These are phyloP conservation scores for Atherix ibis DNA, from an alignment of 2,888 invertebrate species.

Conservation along the genomic window DNA sequence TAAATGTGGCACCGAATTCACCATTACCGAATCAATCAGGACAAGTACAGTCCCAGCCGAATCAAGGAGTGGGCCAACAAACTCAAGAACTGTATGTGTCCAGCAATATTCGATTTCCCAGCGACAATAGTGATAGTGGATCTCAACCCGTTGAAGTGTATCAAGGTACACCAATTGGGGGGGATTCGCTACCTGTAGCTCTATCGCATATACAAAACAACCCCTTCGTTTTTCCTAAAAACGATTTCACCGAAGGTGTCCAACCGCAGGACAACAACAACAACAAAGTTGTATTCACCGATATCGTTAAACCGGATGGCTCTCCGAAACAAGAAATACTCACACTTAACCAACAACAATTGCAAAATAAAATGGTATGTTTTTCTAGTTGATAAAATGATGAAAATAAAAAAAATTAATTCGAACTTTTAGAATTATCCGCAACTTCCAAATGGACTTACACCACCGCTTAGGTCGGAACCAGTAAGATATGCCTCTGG, in stretches of 20 bases:
- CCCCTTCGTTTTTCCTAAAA: constrained; percentile 26
- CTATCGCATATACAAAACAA: constrained; percentile 13
- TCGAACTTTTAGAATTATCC: constrained; percentile 16
- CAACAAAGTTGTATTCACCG: constrained; percentile 7
- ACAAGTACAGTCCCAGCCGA: constrained; percentile 3
- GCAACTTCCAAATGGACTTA: constrained; percentile 32
- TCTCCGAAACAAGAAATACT: constrained; percentile 26
- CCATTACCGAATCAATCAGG: constrained; percentile 12
- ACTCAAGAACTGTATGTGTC: constrained; percentile 27
- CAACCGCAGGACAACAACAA: constrained; percentile 5
- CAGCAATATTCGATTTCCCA: constrained; percentile 30
- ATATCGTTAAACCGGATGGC: background rate
- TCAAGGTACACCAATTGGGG: constrained; percentile 20
- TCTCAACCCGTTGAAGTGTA: too few relatives aligned
- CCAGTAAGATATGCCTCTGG: background rate
- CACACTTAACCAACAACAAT: constrained; percentile 22
- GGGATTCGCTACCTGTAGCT: background rate
- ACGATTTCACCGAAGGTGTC: constrained; percentile 5
- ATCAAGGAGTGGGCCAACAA: constrained; percentile 14
- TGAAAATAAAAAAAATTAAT: background rate
- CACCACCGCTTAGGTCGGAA: constrained; percentile 24
- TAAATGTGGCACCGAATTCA: constrained; percentile 17
- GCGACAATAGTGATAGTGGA: constrained; percentile 20
- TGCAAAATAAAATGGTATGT: constrained; percentile 23
- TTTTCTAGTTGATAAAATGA: background rate